Base-by-base conservation (phyloP, 2,888 invertebrate species). In the Cabera pusaria region DNA sequence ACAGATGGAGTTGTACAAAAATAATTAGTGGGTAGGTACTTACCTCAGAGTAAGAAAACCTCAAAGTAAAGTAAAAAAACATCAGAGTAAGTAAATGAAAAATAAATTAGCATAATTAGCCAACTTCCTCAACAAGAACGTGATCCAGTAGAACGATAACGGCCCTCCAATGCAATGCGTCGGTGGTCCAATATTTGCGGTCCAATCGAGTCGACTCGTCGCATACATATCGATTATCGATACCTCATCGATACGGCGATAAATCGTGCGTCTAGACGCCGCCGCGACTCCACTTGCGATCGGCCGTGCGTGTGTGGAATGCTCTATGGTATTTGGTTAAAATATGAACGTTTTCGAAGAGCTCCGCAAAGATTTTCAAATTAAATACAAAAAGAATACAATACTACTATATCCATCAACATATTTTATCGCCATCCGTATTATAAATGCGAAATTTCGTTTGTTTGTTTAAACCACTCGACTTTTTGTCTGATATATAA, bases 111-210 rank as follows among this genome's bases (percentile, higher is more conserved):
- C 14, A 14, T 14, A 14, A 14, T 14, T n/a, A n/a, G 33, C 33
- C 33, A 39, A 39, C 27, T 28, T 27, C 20, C 24, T 10, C 7
- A 24, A 31, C 23, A 20, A n/a, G 7, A 21, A 14, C 25, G 14
- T 8, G 20, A 32, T 20, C 17, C 6, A 25, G 18, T 6, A 35
- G 32, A 43, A 20, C 9, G 6, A n/a, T n/a, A n/a, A n/a, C 18
- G 29, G 37, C 36, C 24, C 39, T 59, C 43, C 43, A 49, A 39
- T 32, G 52, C 54, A 48, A 42, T 31, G 41, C 29, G 44, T 39
- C 25, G 70, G 75, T 72, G 74, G 73, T 75, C 76, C 62, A 63
- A 68, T 69, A 74, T 69, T 67, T 59, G 61, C 65, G 56, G 21
- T 52, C 44, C 59, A 50, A 66, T 65, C 42, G 63, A 56, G 39